Base-by-base conservation (phyloP, 2,797 vertebrate genomes). In the Spinibarbus caldwelli region DNA sequence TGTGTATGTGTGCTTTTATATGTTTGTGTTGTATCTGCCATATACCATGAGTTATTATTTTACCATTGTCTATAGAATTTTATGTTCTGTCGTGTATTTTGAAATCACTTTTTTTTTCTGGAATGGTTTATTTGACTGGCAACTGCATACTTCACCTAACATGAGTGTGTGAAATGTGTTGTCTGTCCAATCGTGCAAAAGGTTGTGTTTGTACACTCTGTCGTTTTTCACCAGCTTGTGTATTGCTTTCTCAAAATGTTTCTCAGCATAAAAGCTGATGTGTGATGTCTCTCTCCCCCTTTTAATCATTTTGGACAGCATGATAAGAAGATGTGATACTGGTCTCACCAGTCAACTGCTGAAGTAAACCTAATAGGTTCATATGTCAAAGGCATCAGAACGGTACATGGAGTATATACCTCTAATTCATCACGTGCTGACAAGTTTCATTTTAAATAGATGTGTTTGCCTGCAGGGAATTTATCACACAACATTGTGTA, bases 401-500 rank as follows among this genome's bases (percentile, higher is more conserved):
- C 9, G 38, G 66, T 78, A 70, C 64, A 71, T 59, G 49, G 34
- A 78, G 75, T 71, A 70, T n/a, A 59, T 78, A 45, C 75, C 64
- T 70, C 49, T 84, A 78, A 84, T 78, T 84, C 49, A 57, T 84
- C 19, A 78, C 45, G 66, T 49, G 43, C 66, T 83, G 81, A 83
- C 34, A 54, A 78, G 19, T 66, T 64, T 66, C 4, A 77, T 83
- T 66, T 83, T 29, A 36, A 76, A 52, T 67, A 31, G 70, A 64
- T 77, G n/a, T 41, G 73, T 84, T 84, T 84, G 26, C 75, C 75
- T 36, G 47, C 62, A 78, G n/a, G 45, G 45, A 84, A 84, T 84
- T 78, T 26, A 77, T 78, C 64, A 45, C 17, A 57, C 26, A 34
- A 29, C 73, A 77, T 70, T 57, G 54, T 84, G 36, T 78, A 17